phyloP scores from a whole-genome alignment of 1,140 invertebrate genomes.

The Drosophila punjabiensis region DNA sequence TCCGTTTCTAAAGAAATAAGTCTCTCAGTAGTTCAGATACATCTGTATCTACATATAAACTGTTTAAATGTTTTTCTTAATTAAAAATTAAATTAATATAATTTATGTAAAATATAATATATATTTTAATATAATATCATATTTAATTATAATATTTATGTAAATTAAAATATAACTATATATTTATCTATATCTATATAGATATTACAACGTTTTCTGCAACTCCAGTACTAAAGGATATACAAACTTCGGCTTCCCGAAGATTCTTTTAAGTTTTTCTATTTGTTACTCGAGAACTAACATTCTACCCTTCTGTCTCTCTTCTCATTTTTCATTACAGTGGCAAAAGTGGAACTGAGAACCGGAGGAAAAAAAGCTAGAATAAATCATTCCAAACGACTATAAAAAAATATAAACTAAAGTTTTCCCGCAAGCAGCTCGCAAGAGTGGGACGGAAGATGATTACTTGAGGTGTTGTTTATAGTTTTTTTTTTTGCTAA shows the following conservation, averaged over 20 bases:
- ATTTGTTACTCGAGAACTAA: slow-evolving; percentile 29
- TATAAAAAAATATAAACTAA: slow-evolving; percentile 25
- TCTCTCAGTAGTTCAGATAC: neutral
- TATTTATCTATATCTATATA: no score
- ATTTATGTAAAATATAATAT: no score
- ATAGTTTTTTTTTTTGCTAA: neutral
- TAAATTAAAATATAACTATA: no score
- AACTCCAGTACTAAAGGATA: neutral
- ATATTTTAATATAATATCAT: no score
- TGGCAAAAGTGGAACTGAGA: slow-evolving; percentile 28
- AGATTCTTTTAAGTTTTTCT: slow-evolving; percentile 8
- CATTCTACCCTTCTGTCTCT: slow-evolving; percentile 18
- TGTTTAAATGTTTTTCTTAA: no score
- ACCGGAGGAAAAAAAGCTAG: slow-evolving; percentile 15
- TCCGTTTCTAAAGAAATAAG: no score
- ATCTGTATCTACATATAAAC: no score
- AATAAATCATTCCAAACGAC: slow-evolving; percentile 65
- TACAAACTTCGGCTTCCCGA: neutral
- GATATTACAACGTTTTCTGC: no score
- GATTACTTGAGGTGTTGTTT: slow-evolving; percentile 47
- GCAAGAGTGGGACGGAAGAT: slow-evolving; percentile 32
- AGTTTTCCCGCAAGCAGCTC: slow-evolving; percentile 8
- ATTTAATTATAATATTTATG: no score
- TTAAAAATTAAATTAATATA: no score
- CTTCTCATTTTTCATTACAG: slow-evolving; percentile 52